A percentile compares a stretch with the other conserved stretches of the same genome.
Evolutionary conservation across 2,888 invertebrate genomes (phyloP).

Genomic region (Autographa pulchrina): DNA sequence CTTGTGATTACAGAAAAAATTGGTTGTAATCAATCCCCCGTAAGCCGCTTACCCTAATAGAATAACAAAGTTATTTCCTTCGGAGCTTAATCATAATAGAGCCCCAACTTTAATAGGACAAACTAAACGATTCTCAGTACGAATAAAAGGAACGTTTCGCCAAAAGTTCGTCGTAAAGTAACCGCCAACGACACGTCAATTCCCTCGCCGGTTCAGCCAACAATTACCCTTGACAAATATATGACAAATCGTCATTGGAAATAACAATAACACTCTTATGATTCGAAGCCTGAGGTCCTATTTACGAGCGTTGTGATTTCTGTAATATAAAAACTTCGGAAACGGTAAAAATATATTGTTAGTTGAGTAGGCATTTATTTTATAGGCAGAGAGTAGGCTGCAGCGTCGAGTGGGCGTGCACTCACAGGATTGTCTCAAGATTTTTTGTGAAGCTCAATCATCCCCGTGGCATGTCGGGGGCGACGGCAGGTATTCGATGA

Average conservation of each 20-base stretch:
- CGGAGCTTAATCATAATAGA: slow-evolving; percentile 26
- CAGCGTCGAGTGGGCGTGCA: slow-evolving; percentile 50
- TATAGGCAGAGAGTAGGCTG: slow-evolving; percentile 70
- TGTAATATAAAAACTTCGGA: slow-evolving; percentile 60
- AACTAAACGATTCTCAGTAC: slow-evolving; percentile 36
- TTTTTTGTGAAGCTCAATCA: slow-evolving; percentile 50
- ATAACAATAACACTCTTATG: slow-evolving; percentile 68
- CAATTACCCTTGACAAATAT: slow-evolving; percentile 57
- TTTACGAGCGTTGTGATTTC: slow-evolving; percentile 68
- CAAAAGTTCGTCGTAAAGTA: slow-evolving; percentile 34
- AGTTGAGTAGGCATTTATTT: slow-evolving; percentile 76
- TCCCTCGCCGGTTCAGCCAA: slow-evolving; percentile 30
- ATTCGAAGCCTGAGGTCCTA: slow-evolving; percentile 63
- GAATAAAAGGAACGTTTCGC: slow-evolving; percentile 39
- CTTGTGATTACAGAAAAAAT: slow-evolving; percentile 30
- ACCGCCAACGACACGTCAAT: slow-evolving; percentile 40
- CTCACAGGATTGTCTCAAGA: slow-evolving; percentile 30
- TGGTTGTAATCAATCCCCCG: slow-evolving; percentile 41
- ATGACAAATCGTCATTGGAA: slow-evolving; percentile 59
- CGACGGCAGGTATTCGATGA: slow-evolving; percentile 50
- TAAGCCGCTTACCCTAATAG: slow-evolving; percentile 32
- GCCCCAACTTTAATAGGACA: slow-evolving; percentile 37
- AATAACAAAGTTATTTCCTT: slow-evolving; percentile 44
- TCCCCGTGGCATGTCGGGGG: slow-evolving; percentile 40
- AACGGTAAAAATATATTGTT: slow-evolving; percentile 71